A percentile compares a stretch with the other conserved stretches of the same genome.
Evolutionary conservation across 2,113 vertebrate species (phyloP).

Genomic region (Deroptyus accipitrinus): DNA sequence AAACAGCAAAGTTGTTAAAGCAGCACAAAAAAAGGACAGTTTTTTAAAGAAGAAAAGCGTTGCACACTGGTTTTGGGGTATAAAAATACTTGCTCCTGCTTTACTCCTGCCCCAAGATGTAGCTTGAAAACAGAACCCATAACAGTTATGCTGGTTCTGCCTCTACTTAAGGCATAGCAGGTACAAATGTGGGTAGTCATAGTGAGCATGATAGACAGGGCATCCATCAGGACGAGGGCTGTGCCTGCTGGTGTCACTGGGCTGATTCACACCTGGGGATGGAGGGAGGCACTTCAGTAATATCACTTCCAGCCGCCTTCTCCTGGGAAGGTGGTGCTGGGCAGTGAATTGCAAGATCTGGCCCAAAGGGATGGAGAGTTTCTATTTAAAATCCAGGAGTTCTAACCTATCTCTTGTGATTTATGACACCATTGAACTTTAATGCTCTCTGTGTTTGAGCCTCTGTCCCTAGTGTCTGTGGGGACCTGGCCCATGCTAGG

Average conservation of each 20-base stretch:
- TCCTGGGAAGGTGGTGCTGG: neutral
- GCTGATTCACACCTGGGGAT: neutral
- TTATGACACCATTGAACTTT: neutral
- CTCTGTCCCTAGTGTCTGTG: neutral
- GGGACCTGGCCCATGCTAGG: neutral
- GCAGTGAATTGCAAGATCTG: neutral
- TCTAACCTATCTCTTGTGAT: neutral
- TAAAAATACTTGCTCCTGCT: neutral
- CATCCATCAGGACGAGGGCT: rapidly evolving
- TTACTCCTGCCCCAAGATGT: neutral
- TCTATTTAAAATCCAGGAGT: neutral
- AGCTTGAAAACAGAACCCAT: neutral
- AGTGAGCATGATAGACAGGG: neutral
- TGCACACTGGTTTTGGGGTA: neutral
- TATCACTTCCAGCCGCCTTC: neutral
- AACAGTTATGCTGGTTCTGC: neutral
- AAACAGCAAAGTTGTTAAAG: neutral
- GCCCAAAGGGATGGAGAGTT: neutral
- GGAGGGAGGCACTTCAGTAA: neutral
- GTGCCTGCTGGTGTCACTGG: neutral
- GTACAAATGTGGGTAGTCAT: rapidly evolving
- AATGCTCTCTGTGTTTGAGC: neutral
- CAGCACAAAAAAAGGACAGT: neutral
- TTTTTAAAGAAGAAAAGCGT: neutral
- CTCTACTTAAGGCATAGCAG: neutral